Base-by-base conservation (phyloP, 2,888 invertebrate genomes). In the Eupithecia abbreviata region DNA sequence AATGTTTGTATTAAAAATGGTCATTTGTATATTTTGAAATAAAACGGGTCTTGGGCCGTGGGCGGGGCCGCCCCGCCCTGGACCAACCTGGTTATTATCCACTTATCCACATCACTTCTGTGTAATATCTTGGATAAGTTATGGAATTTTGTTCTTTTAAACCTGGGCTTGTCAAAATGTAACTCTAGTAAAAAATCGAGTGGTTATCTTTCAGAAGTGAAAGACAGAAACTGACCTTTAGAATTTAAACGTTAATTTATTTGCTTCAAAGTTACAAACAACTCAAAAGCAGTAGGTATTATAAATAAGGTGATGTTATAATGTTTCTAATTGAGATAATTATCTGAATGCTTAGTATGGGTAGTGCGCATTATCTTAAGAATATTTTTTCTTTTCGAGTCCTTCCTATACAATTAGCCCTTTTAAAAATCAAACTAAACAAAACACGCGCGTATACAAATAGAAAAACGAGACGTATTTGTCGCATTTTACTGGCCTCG, bases 41-140 rank as follows among this genome's bases (percentile, higher is more conserved):
- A 89, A 90, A 91, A 89, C 86, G 85, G 83, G 86, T 85, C 82
- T 83, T 84, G 84, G 89, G 88, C 88, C 83, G 87, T 85, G 85
- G 94, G 94, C 93, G 94, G 86, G 87, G 85, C 88, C 2, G 89
- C 88, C 86, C 90, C 94, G 92, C 93, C 93, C 87, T 85, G 83
- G 87, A 80, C 83, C 87, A 88, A 88, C 90, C 93, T 88, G 85
- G 87, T 90, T 88, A 93, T 95, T 94, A 95, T 89, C 94, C 93
- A 95, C 93, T 95, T 95, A 94, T 82, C 87, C 82, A 86, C 87
- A 93, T 92, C 93, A 94, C 94, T 95, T 94, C 94, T 94, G 94
- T 92, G 88, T 88, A 88, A 90, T 87, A 88, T 85, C 84, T 84
- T 77, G 83, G 84, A 76, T 81, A 75, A 82, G 76, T 76, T 68